phyloP scores from a whole-genome alignment of 1,140 invertebrate genomes.

The Drosophila trapezifrons region DNA sequence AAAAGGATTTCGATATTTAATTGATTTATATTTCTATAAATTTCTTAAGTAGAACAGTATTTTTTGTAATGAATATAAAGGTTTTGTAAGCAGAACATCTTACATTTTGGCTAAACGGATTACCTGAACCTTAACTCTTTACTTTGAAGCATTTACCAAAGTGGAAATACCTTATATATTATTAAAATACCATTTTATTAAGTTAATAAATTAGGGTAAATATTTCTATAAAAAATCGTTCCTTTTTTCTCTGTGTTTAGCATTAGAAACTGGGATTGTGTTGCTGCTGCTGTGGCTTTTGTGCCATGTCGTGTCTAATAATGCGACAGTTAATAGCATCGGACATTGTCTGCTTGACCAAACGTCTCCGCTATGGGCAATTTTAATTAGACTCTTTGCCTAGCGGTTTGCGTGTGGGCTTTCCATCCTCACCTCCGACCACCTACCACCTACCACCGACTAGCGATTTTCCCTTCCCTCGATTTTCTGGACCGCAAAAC shows the following conservation, averaged over 20 bases:
- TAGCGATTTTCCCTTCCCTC: constrained; percentile 16
- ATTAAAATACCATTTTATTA: not conserved
- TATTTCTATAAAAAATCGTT: not conserved
- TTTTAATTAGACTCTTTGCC: constrained; percentile 74
- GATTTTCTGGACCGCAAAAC: constrained; percentile 58
- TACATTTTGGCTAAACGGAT: no score
- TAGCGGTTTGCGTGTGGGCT: constrained; percentile 75
- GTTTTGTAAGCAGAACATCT: no score
- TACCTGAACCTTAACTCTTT: not conserved
- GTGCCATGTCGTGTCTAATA: constrained; percentile 71
- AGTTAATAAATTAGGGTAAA: not conserved
- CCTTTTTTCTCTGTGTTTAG: not conserved
- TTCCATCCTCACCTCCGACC: constrained; percentile 21
- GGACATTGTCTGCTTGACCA: constrained; percentile 63
- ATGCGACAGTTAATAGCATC: constrained; percentile 75
- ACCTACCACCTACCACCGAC: not conserved
- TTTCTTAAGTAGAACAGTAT: no score
- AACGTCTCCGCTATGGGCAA: constrained; percentile 40
- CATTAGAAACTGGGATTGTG: constrained; percentile 59
- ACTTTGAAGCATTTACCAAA: not conserved
- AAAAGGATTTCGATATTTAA: not conserved
- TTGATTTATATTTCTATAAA: not conserved
- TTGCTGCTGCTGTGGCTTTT: constrained; percentile 65
- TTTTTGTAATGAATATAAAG: no score
- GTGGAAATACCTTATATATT: not conserved